These are phyloP conservation scores for Gymnarchus niloticus DNA, from an alignment of 2,113 vertebrate genomes.

Conservation along the genomic window DNA sequence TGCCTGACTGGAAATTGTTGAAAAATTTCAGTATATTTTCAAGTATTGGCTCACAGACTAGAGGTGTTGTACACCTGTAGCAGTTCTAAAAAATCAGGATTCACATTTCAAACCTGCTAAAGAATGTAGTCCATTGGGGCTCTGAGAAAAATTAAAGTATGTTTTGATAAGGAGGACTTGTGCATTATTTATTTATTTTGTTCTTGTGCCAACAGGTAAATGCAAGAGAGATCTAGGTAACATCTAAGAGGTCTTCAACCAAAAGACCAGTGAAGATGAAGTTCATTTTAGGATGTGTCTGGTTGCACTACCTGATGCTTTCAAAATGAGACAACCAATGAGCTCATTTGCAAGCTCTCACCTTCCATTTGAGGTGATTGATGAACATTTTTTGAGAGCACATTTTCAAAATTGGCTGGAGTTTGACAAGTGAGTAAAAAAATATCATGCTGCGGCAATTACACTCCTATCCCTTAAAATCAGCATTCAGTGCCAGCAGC, in stretches of 20 bases:
- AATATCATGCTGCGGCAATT: background rate
- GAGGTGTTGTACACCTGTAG: background rate
- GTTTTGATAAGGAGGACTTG: background rate
- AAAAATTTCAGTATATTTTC: background rate
- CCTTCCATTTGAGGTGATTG: background rate
- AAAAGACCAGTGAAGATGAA: background rate
- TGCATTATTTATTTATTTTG: background rate
- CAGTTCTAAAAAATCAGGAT: background rate
- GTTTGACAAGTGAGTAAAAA: background rate
- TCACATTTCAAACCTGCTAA: background rate
- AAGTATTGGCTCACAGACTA: no score
- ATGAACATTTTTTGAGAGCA: background rate
- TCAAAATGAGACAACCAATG: background rate
- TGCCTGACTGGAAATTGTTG: background rate
- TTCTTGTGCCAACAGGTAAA: conserved; percentile 36
- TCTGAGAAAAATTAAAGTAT: background rate
- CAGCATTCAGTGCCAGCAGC: background rate
- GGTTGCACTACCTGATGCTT: background rate
- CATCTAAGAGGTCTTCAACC: background rate
- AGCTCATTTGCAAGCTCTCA: background rate
- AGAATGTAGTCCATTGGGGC: background rate
- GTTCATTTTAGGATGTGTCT: background rate
- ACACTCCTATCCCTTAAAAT: background rate
- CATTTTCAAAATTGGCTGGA: background rate
- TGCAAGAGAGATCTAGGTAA: conserved; percentile 29